Evolutionary conservation across 2,797 vertebrate species (phyloP), one percentile per base, ranked within the genome.

Genomic region (Heliangelus exortis): DNA sequence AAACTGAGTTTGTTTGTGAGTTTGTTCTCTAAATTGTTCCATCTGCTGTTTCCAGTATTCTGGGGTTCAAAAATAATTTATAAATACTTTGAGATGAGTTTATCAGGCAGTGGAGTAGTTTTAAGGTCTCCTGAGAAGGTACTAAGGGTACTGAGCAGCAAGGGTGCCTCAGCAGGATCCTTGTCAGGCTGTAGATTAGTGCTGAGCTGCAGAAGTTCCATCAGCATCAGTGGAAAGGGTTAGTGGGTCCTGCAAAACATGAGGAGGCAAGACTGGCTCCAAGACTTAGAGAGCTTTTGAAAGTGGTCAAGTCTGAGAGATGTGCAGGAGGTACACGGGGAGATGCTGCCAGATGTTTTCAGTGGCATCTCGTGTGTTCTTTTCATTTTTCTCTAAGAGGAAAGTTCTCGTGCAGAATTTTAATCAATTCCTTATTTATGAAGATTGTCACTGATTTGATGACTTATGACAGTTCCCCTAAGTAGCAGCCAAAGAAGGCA

Each of bases 381-480:
- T 39, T 28, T 51, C 58, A 34, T 25, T 79, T 76, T 87, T 53
- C 43, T 66, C 31, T 23, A 26, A 34, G 25, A 87, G 66, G n/a
- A 84, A 92, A 33, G 50, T 55, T 69, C 34, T 80, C 82, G 25
- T 29, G 33, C 25, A 71, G 68, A 83, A 91, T 92, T 91, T 89
- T 84, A 87, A 89, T 93, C 53, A 79, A 53, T 74, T 84, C 18
- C 14, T 67, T 87, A 33, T 74, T 92, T 92, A 67, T 45, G 28
- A 71, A 89, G 82, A 83, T 65, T 67, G 51, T 71, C 57, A 23
- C 61, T 67, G 78, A 57, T 63, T 83, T 73, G 72, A 75, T 89
- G 85, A 36, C 53, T 87, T 92, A n/a, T 84, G 87, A 62, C 77
- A 84, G 59, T 84, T 96, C 55, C 63, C 11, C 11, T 89, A 66